These are phyloP conservation scores for Ectobius pallidus DNA, from an alignment of 2,888 invertebrate species.

Conservation along the genomic window DNA sequence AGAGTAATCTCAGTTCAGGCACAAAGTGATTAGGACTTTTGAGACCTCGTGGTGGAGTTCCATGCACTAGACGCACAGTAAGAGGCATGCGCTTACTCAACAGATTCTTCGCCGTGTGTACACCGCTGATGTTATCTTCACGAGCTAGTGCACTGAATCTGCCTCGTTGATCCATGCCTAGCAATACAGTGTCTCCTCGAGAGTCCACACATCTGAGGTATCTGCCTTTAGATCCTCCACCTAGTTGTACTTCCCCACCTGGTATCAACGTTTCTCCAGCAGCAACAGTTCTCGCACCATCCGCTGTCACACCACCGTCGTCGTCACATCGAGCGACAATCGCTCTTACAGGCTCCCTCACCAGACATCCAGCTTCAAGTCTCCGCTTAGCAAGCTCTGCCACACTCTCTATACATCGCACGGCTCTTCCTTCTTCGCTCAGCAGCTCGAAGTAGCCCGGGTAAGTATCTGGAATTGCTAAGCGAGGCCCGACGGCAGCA, in stretches of 20 bases:
- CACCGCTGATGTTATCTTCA: constrained; percentile 93
- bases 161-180: constrained; percentile 86
- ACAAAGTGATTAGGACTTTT: constrained; percentile 83
- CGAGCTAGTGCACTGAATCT: constrained; percentile 92
- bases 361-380: constrained; percentile 75
- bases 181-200: constrained; percentile 80
- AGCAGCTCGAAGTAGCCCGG: constrained; percentile 92
- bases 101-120: constrained; percentile 88
- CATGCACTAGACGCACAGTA: constrained; percentile 90
- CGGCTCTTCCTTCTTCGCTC: constrained; percentile 92
- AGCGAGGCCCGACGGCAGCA: constrained; percentile 79
- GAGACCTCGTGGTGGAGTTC: constrained; percentile 82
- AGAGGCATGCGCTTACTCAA: constrained; percentile 89
- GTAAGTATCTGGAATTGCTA: constrained; percentile 90
- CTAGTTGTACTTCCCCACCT: constrained; percentile 66
- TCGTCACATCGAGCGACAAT: constrained; percentile 58
- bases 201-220: constrained; percentile 87
- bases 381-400: constrained; percentile 75
- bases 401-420: constrained; percentile 87
- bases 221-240: constrained; percentile 68
- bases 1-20: constrained; percentile 81
- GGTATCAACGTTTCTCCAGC: constrained; percentile 85
- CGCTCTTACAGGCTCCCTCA: constrained; percentile 77
- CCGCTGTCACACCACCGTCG: constrained; percentile 66
- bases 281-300: constrained; percentile 75